Evolutionary conservation across 1,140 invertebrate genomes (phyloP).

Genomic region (Limonius californicus): DNA sequence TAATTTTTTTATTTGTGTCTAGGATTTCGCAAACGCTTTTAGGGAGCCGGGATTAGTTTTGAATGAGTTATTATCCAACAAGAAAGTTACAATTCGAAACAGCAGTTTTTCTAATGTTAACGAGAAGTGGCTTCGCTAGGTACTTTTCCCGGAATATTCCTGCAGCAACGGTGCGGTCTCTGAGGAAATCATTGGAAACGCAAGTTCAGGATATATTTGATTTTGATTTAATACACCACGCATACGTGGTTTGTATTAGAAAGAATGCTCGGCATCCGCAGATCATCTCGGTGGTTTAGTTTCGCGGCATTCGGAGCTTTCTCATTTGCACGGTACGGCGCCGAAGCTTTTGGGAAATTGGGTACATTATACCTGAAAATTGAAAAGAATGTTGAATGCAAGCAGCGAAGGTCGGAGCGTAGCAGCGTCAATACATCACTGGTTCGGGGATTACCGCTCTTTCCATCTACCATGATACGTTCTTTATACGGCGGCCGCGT

Average conservation of each 20-base stretch:
- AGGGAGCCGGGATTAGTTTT: neutral
- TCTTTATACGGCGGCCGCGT: conserved; percentile 40
- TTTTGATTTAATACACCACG: conserved; percentile 25
- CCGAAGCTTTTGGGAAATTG: conserved; percentile 26
- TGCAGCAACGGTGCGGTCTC: conserved; percentile 37
- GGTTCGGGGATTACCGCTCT: conserved; percentile 38
- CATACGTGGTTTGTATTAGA: conserved; percentile 16
- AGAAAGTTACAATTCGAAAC: neutral
- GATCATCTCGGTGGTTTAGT: neutral
- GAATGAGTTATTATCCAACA: no score
- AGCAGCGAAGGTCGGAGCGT: conserved; percentile 24
- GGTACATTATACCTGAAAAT: conserved; percentile 31
- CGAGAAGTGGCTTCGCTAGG: neutral
- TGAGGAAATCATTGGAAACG: conserved; percentile 43
- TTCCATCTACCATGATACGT: conserved; percentile 42
- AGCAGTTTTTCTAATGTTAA: neutral
- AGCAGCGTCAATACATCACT: conserved; percentile 41
- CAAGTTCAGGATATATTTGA: conserved; percentile 22
- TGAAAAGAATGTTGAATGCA: conserved; percentile 28
- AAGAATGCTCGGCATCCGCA: conserved; percentile 12
- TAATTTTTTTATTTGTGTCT: no score
- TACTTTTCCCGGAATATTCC: conserved; percentile 23
- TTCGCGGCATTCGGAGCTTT: neutral
- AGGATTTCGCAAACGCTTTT: no score
- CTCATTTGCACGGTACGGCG: neutral